phyloP scores from a whole-genome alignment of 64 coral and sea anemone genomes.

The Porites australiensis region DNA sequence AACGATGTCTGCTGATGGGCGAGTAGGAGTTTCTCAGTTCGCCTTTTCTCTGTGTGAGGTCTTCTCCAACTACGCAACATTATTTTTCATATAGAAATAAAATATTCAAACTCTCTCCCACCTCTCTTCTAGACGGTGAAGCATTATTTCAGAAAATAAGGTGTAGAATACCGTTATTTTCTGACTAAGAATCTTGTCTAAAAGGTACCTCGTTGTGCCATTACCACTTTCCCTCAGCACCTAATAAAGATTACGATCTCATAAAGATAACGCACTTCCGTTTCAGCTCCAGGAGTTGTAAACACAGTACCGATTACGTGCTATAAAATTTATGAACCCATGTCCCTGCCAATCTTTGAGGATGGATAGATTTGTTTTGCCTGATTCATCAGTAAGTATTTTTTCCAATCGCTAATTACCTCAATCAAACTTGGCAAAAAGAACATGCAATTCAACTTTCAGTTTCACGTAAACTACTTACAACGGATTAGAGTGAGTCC shows the following conservation, averaged over 20 bases:
- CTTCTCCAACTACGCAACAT: not conserved
- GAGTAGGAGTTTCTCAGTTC: too few relatives aligned
- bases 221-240: not conserved
- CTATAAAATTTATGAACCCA: not conserved
- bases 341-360: not conserved
- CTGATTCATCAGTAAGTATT: too few relatives aligned
- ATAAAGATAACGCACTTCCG: not conserved
- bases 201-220: too few relatives aligned
- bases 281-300: too few relatives aligned
- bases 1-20: too few relatives aligned
- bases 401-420: not conserved
- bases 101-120: not conserved
- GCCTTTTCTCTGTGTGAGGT: too few relatives aligned
- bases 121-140: not conserved
- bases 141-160: not conserved
- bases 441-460: not conserved
- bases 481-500: constrained; percentile 43
- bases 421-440: not conserved
- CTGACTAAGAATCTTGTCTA: too few relatives aligned
- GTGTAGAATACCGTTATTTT: too few relatives aligned
- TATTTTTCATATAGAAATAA: not conserved
- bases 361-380: not conserved
- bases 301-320: too few relatives aligned
- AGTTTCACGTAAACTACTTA: constrained; percentile 4
- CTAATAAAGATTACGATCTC: not conserved